Percentiles rank a stretch among this genome's conserved stretches.
Conservation (phyloP, 2,888 invertebrate species). For the Eilema caniola region DNA sequence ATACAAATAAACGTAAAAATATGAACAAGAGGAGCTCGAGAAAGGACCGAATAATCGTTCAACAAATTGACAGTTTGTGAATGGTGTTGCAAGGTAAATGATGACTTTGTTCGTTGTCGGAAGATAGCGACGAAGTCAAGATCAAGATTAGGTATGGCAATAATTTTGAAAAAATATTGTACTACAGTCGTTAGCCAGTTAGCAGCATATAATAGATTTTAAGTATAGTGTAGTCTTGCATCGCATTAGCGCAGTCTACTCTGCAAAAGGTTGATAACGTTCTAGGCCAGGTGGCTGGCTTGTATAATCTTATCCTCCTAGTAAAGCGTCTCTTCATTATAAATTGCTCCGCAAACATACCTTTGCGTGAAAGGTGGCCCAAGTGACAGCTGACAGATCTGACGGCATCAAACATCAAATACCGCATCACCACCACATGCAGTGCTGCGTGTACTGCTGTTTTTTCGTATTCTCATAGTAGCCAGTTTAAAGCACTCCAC, state of each 20-base stretch:
- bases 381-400: not conserved
- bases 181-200: no score
- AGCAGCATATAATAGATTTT: no score
- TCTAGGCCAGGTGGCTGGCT: no score
- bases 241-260: not conserved
- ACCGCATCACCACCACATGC: conserved; percentile 43
- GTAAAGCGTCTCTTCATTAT: not conserved
- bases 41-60: conserved; percentile 70
- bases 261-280: no score
- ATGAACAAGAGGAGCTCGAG: conserved; percentile 65
- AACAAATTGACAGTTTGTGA: conserved; percentile 58
- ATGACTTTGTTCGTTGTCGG: no score
- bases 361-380: not conserved
- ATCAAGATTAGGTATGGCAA: no score
- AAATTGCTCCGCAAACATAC: not conserved
- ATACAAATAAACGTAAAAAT: conserved; percentile 73
- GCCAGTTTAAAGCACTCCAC: conserved; percentile 41
- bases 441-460: conserved; percentile 43
- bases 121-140: not conserved
- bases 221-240: not conserved
- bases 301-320: no score
- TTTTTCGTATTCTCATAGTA: not conserved
- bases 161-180: no score
- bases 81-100: conserved; percentile 2
- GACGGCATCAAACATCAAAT: not conserved